Conservation (phyloP, 2,797 vertebrate species). For the Ctenosaura bakeri region DNA sequence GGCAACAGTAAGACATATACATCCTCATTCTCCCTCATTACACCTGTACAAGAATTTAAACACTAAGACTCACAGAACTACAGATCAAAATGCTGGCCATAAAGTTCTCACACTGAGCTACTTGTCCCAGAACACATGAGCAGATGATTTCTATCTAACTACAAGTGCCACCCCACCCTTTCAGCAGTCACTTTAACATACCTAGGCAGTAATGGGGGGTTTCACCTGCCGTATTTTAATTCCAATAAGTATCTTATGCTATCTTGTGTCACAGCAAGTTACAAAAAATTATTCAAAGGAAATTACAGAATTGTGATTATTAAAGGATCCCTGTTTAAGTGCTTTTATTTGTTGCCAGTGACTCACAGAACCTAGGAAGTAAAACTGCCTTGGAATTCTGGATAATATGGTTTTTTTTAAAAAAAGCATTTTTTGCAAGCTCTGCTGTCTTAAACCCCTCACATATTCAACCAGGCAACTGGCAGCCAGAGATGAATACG, state of each 20-base stretch:
- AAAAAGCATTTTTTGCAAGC: background rate
- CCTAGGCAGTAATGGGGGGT: background rate
- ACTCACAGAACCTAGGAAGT: too few species aligned
- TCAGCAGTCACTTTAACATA: background rate
- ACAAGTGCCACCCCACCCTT: too few species aligned
- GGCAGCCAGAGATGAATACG: background rate
- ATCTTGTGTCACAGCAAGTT: background rate
- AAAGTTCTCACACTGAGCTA: background rate
- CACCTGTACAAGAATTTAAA: background rate
- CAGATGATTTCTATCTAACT: background rate
- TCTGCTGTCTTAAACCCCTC: background rate
- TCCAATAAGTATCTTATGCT: background rate
- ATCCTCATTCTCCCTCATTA: background rate
- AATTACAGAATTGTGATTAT: background rate
- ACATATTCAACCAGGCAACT: background rate
- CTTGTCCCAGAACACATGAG: background rate
- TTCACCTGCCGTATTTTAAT: background rate
- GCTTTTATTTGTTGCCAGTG: background rate
- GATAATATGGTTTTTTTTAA: background rate
- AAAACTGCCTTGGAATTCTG: too few species aligned
- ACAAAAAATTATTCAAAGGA: background rate
- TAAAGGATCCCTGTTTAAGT: background rate
- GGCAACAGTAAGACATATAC: too few species aligned
- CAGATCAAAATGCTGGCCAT: background rate
- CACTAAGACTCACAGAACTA: background rate